These are phyloP conservation scores for Myotis davidii DNA, from an alignment of 2,113 vertebrate species.

Conservation along the genomic window DNA sequence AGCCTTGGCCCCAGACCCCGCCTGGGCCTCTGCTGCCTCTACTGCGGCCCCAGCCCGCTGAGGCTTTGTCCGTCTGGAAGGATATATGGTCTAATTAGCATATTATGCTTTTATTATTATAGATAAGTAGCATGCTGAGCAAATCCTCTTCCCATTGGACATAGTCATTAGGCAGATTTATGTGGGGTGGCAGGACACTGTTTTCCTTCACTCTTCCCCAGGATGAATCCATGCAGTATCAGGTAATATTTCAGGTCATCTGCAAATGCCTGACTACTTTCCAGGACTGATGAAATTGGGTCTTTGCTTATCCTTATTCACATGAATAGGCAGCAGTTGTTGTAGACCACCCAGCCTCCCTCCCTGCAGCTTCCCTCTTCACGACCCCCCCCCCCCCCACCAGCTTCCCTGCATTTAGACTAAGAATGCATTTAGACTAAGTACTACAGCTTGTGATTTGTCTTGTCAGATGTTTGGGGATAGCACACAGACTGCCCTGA, in stretches of 20 bases:
- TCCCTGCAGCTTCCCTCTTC: too few relatives aligned
- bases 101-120: too few relatives aligned
- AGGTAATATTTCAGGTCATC: background rate
- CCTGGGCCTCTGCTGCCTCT: too few relatives aligned
- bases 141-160: background rate
- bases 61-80: too few relatives aligned
- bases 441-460: background rate
- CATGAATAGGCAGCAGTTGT: background rate
- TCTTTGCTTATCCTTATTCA: background rate
- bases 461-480: background rate
- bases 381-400: too few relatives aligned
- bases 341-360: background rate
- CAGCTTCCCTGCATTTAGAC: too few relatives aligned
- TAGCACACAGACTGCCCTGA: background rate
- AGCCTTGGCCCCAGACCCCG: too few relatives aligned
- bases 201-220: background rate
- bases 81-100: too few relatives aligned
- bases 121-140: background rate
- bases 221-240: background rate
- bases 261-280: background rate
- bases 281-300: background rate
- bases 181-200: background rate
- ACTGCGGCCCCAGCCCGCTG: too few relatives aligned
- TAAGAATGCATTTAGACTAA: background rate
- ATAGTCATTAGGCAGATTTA: background rate